These are phyloP conservation scores for Akabosia matsudoensis DNA, from an alignment of 1,140 invertebrate genomes.

Conservation along the genomic window DNA sequence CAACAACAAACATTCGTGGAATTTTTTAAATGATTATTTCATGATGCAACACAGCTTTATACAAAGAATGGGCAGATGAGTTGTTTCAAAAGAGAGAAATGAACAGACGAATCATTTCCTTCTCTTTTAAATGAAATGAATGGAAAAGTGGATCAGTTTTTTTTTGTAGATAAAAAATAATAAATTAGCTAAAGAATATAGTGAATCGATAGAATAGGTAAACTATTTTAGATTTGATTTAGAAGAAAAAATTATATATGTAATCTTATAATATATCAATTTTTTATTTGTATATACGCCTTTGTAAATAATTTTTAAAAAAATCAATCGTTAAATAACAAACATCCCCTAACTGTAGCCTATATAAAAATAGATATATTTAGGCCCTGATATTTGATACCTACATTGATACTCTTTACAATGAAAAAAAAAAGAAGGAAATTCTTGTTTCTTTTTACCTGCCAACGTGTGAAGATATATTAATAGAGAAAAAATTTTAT, in stretches of 20 bases:
- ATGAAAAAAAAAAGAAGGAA: background rate
- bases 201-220: no score
- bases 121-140: background rate
- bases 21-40: background rate
- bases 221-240: no score
- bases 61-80: background rate
- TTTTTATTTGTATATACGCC: no score
- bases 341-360: no score
- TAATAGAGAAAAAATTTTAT: no score
- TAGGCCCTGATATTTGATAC: constrained; percentile 18
- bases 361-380: background rate
- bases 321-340: no score
- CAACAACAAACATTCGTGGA: background rate
- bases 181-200: no score
- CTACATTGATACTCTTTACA: constrained; percentile 20
- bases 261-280: no score
- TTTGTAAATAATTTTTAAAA: no score
- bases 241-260: no score
- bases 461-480: constrained; percentile 9
- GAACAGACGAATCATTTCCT: background rate
- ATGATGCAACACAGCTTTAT: background rate
- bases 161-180: background rate
- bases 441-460: constrained; percentile 7
- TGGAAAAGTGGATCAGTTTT: background rate
- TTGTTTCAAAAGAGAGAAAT: background rate